Conservation (phyloP, 2,797 vertebrate species). For the Lophotriccus pileatus region DNA sequence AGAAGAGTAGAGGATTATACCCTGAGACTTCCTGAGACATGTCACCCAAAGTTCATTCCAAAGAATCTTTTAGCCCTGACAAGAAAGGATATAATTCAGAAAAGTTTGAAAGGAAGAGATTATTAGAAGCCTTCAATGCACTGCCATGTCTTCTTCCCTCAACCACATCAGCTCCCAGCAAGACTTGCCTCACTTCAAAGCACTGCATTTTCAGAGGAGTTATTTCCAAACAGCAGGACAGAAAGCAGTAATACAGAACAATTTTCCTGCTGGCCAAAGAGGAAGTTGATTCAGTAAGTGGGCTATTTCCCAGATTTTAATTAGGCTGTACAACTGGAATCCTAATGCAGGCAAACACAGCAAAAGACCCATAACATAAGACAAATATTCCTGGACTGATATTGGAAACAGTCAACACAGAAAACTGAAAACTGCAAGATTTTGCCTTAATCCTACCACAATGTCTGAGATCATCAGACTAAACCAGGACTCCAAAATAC, state of each 20-base stretch:
- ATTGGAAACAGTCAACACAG: background rate
- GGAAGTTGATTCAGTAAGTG: background rate
- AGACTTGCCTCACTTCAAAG: conserved; percentile 15
- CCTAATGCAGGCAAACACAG: background rate
- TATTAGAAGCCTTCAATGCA: background rate
- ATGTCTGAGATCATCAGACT: background rate
- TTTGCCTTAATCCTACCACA: background rate
- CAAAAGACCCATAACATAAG: background rate
- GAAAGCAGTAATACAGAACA: background rate
- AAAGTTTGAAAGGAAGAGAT: background rate
- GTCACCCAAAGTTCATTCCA: background rate
- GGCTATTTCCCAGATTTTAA: conserved; percentile 8
- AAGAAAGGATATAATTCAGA: background rate
- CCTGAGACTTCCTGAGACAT: background rate
- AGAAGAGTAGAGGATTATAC: background rate
- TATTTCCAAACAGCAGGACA: background rate
- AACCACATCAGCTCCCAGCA: background rate
- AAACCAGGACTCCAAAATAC: background rate
- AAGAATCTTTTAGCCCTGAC: background rate
- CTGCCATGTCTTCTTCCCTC: background rate
- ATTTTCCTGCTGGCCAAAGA: background rate
- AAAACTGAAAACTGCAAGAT: background rate
- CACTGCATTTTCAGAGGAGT: background rate
- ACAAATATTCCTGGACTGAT: background rate
- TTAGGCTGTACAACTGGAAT: background rate